These are phyloP conservation scores for Cantharis nigra DNA, from an alignment of 2,888 invertebrate species.

Conservation along the genomic window DNA sequence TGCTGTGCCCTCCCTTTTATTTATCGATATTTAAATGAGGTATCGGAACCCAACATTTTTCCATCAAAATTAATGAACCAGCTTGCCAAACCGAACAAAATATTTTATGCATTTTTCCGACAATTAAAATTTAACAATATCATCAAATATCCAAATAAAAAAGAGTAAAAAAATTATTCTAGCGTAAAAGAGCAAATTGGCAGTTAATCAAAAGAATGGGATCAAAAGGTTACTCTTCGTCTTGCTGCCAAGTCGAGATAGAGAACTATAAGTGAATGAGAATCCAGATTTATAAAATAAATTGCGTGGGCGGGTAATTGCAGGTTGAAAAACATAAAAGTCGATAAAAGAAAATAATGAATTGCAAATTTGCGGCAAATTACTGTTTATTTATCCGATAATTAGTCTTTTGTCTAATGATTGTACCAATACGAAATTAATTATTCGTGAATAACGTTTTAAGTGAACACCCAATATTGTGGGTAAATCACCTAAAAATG, in stretches of 20 bases:
- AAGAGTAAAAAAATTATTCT: not conserved
- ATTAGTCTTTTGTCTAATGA: not conserved
- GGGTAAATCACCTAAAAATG: not conserved
- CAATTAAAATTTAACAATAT: not conserved
- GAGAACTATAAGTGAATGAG: not conserved
- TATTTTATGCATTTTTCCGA: not conserved
- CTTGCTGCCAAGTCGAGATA: not conserved
- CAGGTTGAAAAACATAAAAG: not conserved
- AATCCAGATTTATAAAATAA: not conserved
- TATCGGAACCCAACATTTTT: not conserved
- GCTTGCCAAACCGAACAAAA: not conserved
- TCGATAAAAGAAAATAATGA: not conserved
- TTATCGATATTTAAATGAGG: conserved; percentile 16
- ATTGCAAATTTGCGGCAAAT: not conserved
- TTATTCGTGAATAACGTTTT: not conserved
- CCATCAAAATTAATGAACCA: not conserved
- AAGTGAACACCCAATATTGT: not conserved
- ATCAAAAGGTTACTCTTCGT: not conserved
- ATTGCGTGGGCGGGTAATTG: not conserved
- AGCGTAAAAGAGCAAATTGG: not conserved
- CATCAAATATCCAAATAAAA: not conserved
- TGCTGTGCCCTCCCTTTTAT: conserved; percentile 10
- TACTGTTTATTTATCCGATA: not conserved
- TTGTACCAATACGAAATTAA: not conserved
- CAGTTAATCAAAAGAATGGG: conserved; percentile 3